Base-by-base conservation (phyloP, 2,797 vertebrate genomes). In the Bucorvus abyssinicus region DNA sequence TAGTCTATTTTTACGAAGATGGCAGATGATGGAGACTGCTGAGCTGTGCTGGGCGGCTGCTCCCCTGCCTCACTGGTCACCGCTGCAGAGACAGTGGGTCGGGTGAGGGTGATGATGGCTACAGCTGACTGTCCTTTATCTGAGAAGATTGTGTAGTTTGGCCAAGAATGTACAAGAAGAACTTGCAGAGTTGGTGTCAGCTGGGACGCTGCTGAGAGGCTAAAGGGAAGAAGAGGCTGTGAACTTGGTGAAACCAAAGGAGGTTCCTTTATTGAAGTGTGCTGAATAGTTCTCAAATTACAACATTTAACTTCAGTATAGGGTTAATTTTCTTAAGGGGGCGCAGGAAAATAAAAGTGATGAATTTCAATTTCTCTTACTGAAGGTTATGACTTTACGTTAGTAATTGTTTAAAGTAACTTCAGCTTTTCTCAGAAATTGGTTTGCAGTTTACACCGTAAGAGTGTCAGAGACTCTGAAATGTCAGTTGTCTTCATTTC, bases 1-100 rank as follows among this genome's bases (percentile, higher is more conserved):
- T 52, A 42, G 42, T 36, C 32, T 10, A 0, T 59, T 53, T 67
- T 29, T 22, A 40, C 38, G 2, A 10, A 40, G 69, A 14, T 0
- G 1, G 40, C 12, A 18, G 21, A 9, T 5, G 73, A 3, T 32
- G 56, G 73, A 57, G 50, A 9, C 53, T 55, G 49, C 55, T 0
- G 2, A 63, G 40, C 52, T 67, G 44, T 14, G 29, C 63, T 22
- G 17, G 49, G 49, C 0, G 2, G 45, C 27, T 6, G 30, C 61
- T 63, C 27, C 1, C 1, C 27, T 18, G 32, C 63, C 55, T 60
- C 2, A 1, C 22, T n/a, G 50, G 12, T 30, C 2, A 0, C 36
- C 26, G 2, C 50, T 52, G 67, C 1, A 2, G n/a, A 14, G 30
- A 63, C 2, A 12, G 1, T 0, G 10, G 12, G 3, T 49, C 27